These are phyloP conservation scores for Macrostomum lignano DNA, from an alignment of 1,140 invertebrate genomes.

Conservation along the genomic window DNA sequence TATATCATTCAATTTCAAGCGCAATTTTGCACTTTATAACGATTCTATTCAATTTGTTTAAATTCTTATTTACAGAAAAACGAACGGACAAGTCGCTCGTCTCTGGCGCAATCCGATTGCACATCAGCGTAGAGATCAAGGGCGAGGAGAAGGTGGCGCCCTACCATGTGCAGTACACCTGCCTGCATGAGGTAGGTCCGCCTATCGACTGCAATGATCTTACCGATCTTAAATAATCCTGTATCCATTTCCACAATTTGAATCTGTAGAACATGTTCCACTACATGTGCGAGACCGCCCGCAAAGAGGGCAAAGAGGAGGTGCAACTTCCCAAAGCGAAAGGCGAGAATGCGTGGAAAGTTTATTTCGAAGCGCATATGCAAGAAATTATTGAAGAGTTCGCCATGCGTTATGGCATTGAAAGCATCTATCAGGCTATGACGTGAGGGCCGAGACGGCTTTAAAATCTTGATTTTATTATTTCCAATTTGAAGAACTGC, in stretches of 20 bases:
- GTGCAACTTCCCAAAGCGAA: constrained; percentile 61
- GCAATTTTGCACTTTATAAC: no score
- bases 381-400: constrained; percentile 98
- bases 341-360: constrained; percentile 93
- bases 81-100: constrained; percentile 37
- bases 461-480: constrained; percentile 29
- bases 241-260: not conserved
- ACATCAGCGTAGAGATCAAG: constrained; percentile 98
- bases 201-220: no score
- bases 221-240: not conserved
- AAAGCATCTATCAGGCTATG: constrained; percentile 98
- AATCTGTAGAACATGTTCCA: constrained; percentile 54
- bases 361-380: constrained; percentile 90
- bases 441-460: constrained; percentile 50
- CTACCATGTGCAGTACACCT: constrained; percentile 97
- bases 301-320: constrained; percentile 37
- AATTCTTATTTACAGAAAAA: constrained; percentile 6
- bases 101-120: constrained; percentile 81
- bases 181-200: constrained; percentile 53
- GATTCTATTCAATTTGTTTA: no score
- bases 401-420: constrained; percentile 97
- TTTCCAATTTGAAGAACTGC: no score
- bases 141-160: constrained; percentile 98
- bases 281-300: constrained; percentile 48
- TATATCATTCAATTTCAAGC: no score